Evolutionary conservation across 2,888 invertebrate species (phyloP).

Genomic region (Euplagia quadripunctaria): DNA sequence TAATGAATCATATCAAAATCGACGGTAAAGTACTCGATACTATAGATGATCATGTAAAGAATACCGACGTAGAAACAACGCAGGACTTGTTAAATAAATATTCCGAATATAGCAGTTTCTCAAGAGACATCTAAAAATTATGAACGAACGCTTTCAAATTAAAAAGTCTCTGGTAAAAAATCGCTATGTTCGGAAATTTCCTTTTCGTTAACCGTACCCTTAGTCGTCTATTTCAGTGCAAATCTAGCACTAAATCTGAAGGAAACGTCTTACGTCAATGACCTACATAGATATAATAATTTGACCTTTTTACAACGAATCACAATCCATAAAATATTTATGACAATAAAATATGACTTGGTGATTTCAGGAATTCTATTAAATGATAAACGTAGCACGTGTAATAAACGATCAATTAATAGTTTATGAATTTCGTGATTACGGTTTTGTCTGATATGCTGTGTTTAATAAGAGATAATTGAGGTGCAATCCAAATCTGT

Average conservation of each 20-base stretch:
- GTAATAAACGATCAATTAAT: conserved; percentile 10
- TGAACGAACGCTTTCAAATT: too few species aligned
- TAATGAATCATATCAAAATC: too few species aligned
- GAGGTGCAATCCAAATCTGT: too few species aligned
- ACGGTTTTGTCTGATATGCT: neutral
- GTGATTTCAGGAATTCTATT: conserved; percentile 2
- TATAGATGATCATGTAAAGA: too few species aligned
- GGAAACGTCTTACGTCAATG: neutral
- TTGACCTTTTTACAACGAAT: neutral
- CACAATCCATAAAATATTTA: neutral
- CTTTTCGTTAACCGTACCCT: too few species aligned
- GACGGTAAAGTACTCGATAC: too few species aligned
- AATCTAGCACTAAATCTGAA: neutral
- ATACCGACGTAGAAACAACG: too few species aligned
- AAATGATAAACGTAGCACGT: neutral
- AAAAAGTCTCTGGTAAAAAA: too few species aligned
- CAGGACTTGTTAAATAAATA: too few species aligned
- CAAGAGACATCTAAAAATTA: too few species aligned
- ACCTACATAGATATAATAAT: neutral
- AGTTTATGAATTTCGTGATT: conserved; percentile 11
- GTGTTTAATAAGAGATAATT: neutral
- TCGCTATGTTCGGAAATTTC: too few species aligned
- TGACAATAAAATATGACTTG: neutral
- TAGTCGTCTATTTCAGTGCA: neutral
- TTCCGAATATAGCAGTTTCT: too few species aligned